A percentile compares a stretch with the other conserved stretches of the same genome.
phyloP scores from a whole-genome alignment of 2,113 vertebrate genomes.

The Cyphomyrus discorhynchus region DNA sequence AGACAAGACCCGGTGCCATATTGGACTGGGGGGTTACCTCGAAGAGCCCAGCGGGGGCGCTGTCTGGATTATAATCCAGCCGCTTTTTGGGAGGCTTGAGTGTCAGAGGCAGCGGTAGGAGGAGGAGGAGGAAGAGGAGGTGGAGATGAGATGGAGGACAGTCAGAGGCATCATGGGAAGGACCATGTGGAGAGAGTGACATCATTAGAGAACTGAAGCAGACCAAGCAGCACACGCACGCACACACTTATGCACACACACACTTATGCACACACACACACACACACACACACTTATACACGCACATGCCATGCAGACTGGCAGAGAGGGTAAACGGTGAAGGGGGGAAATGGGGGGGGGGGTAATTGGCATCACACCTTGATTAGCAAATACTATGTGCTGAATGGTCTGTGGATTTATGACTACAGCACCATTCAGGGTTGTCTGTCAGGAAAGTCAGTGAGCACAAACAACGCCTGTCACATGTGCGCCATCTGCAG shows the following conservation, averaged over 20 bases:
- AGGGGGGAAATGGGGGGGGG: not conserved
- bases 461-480: not conserved
- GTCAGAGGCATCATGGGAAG: constrained; percentile 81
- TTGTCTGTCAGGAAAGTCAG: not conserved
- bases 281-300: too few relatives aligned
- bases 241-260: constrained; percentile 1
- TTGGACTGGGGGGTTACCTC: constrained; percentile 72
- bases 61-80: constrained; percentile 97
- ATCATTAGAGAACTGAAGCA: constrained; percentile 75
- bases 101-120: constrained; percentile 67
- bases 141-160: constrained; percentile 74
- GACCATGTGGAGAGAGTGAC: constrained; percentile 82
- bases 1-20: not conserved
- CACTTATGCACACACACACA: too few relatives aligned
- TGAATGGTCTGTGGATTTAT: not conserved
- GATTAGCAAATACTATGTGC: not conserved
- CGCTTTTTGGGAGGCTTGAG: constrained; percentile 98
- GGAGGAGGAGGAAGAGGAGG: constrained; percentile 77
- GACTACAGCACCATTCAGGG: not conserved
- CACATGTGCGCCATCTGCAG: not conserved
- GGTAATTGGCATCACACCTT: not conserved
- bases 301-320: constrained; percentile 12
- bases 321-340: not conserved
- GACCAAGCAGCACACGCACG: constrained; percentile 25
- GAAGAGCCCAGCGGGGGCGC: constrained; percentile 74